Evolutionary conservation across 2,888 invertebrate species (phyloP), one percentile per base, ranked within the genome.

Genomic region (Dryobota labecula): DNA sequence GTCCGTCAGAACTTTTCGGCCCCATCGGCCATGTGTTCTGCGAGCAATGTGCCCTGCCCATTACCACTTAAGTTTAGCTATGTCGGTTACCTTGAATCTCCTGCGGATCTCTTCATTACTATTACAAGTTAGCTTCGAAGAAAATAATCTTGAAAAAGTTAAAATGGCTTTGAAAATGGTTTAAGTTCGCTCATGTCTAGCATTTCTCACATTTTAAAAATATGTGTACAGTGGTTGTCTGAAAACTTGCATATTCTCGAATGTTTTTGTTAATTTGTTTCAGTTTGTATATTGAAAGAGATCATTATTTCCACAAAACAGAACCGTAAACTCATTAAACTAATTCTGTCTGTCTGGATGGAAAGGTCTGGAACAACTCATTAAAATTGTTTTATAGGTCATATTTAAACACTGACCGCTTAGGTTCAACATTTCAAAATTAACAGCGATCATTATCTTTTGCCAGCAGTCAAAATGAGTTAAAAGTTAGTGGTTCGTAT

Each of bases 101-200:
- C n/a, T n/a, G n/a, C n/a, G n/a, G n/a, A n/a, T n/a, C n/a, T n/a
- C n/a, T n/a, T n/a, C n/a, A n/a, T 82, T 84, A 72, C 78, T 84
- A 72, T 74, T 74, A 66, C 41, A 62, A 70, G 58, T 82, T 64
- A 45, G 56, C 54, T 69, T 43, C 60, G 54, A 73, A 61, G 76
- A 70, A 83, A 76, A 72, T 80, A 64, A 80, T 79, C 64, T 68
- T 58, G 70, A 70, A 73, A 60, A 70, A 80, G 80, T 83, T 83
- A 58, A 69, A 79, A 73, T 83, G 66, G 64, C 63, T 78, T 58
- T 45, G 56, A 57, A 78, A 62, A 82, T 82, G 71, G 78, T 72
- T 78, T 72, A 63, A 71, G 27, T 78, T 82, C 20, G 53, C 58
- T 56, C 51, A 78, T 60, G 78, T 60, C 66, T 81, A 81, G 53